Evolutionary conservation across 2,113 vertebrate species (phyloP), one percentile per base, ranked within the genome.

Genomic region (Perca fluviatilis): DNA sequence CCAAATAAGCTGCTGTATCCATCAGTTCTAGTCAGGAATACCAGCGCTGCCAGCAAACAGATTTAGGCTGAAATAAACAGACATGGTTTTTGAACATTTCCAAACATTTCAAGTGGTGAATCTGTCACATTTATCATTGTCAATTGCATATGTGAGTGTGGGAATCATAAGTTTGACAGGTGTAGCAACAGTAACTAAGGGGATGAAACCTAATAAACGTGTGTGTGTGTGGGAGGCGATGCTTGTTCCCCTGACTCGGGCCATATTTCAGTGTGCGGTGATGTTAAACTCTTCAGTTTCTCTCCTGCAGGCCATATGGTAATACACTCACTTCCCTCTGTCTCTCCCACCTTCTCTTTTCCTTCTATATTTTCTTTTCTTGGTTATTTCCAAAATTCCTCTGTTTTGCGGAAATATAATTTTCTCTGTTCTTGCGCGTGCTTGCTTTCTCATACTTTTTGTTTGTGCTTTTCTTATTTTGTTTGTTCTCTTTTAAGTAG

Each of bases 251-350:
- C 47, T 46, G 54, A 82, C 71, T 89, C 49, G 0, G 53, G 36
- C 33, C 61, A 14, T 56, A 67, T 76, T 84, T 89, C 63, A 67
- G 36, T 77, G 23, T 54, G 14, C n/a, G 12, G 64, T 70, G 70
- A 76, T 51, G 66, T 27, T 64, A 33, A 40, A 47, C 25, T 75
- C 51, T 56, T 14, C 53, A 12, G 13, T 79, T 51, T 74, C 18
- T 54, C 36, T 61, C 57, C 69, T 78, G 56, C 57, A 64, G 30
- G 10, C 82, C 84, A 80, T 86, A 80, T 90, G 84, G 74, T 79
- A 81, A 74, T 75, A 27, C 54, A 66, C 58, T 86, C 27, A 64
- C 57, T 47, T 70, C 74, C 33, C 63, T 77, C n/a, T 5, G 27
- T 47, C 63, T 83, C 58, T 57, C 49, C 60, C 74, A 18, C n/a